Base-by-base conservation (phyloP, 2,113 vertebrate species). In the Chauna torquata region DNA sequence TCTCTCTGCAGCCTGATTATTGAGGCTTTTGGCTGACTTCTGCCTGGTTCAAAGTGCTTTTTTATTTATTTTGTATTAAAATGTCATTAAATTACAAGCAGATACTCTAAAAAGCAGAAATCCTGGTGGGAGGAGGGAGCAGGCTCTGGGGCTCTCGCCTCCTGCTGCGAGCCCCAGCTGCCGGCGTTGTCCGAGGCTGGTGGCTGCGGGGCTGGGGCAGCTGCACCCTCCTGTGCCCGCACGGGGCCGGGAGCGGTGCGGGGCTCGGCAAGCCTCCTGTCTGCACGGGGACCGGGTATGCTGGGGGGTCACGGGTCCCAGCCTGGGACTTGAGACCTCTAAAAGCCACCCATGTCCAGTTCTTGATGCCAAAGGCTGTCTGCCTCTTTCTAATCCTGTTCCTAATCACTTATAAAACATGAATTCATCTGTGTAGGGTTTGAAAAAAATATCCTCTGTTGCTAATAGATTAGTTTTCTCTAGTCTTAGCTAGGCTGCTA, bases 31-130 rank as follows among this genome's bases (percentile, higher is more conserved):
- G 71, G 71, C 80, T 77, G 80, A 36, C 22, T 81, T 78, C 59
- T 82, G 44, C 66, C 79, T 68, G 70, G 64, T 92, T 78, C 76
- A 32, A 75, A 94, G 72, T 69, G 59, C 18, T 77, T 52, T 80
- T 52, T 20, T 40, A 89, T 77, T 92, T 93, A 58, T 59, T 76
- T 94, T 87, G n/a, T 61, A 66, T 77, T 90, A 49, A 80, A 86
- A 58, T 81, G 59, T 52, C 79, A 58, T 88, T 75, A 70, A 92
- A 88, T 96, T 88, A 49, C 68, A 95, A 86, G 74, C 75, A 71
- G 54, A 36, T 58, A 36, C 62, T 94, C 74, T 25, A 17, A 74
- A 42, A 83, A 77, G 69, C 64, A 88, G 68, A 62, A 70, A 20
- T 69, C n/a, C n/a, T 12, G 24, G 59, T 0, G 1, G 34, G 76